A percentile compares a stretch with the other conserved stretches of the same genome.
Evolutionary conservation across 2,888 invertebrate genomes (phyloP).

Genomic region (Carterocephalus palaemon): DNA sequence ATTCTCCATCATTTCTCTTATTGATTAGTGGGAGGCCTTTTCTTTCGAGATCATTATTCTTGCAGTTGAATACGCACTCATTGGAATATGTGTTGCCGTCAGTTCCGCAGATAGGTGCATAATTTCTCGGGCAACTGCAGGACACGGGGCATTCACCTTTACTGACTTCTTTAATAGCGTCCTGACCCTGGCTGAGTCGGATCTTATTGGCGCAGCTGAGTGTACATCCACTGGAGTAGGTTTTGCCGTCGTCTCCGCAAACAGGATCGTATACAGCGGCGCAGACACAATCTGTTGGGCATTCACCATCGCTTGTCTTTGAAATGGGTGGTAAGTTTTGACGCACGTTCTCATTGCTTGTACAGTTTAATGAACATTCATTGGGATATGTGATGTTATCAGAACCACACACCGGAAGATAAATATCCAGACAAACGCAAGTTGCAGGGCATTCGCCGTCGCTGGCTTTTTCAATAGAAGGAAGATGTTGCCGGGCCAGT

Average conservation of each 20-base stretch:
- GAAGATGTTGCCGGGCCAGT: no score
- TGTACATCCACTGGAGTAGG: conserved; percentile 35
- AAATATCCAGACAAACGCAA: conserved; percentile 24
- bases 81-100: no score
- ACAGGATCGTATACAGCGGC: not conserved
- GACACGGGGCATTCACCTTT: no score
- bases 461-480: no score
- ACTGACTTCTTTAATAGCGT: conserved; percentile 20
- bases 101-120: no score
- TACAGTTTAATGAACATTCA: conserved; percentile 27
- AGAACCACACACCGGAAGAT: conserved; percentile 31
- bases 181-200: not conserved
- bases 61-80: no score
- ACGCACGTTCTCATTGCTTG: conserved; percentile 10
- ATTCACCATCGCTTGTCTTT: conserved; percentile 16
- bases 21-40: no score
- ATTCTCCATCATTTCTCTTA: no score
- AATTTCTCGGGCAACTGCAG: no score
- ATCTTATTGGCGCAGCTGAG: conserved; percentile 31
- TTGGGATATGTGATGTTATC: conserved; percentile 29
- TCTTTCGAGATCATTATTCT: no score
- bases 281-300: conserved; percentile 27
- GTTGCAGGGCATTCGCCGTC: conserved; percentile 11
- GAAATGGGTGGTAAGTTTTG: conserved; percentile 13
- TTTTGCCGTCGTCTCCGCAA: conserved; percentile 32